These are phyloP conservation scores for Drosophila quadrilineata DNA, from an alignment of 1,140 invertebrate genomes.

Conservation along the genomic window DNA sequence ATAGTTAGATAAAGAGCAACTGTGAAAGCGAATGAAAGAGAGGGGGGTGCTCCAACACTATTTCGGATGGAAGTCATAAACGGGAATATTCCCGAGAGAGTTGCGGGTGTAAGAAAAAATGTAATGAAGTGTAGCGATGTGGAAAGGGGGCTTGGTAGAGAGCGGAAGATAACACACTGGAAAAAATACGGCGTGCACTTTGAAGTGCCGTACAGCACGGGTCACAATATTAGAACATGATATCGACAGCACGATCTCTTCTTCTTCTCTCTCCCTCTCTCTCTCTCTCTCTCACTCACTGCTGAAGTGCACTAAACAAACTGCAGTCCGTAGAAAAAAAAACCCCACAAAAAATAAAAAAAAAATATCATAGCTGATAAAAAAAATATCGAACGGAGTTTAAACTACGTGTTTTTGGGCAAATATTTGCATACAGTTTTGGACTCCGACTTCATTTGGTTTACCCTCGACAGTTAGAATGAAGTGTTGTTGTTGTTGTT, in stretches of 20 bases:
- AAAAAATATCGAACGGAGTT: constrained; percentile 38
- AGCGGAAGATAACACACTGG: constrained; percentile 23
- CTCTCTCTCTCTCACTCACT: not conserved
- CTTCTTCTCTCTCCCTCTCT: not conserved
- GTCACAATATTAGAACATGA: not conserved
- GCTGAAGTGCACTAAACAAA: constrained; percentile 11
- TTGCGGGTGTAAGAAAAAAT: constrained; percentile 22
- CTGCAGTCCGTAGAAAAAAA: too few species aligned
- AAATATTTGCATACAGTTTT: constrained; percentile 44
- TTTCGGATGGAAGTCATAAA: constrained; percentile 65
- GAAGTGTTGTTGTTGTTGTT: constrained; percentile 11
- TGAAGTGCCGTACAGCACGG: constrained; percentile 15
- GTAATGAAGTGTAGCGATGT: constrained; percentile 26
- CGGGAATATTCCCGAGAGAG: constrained; percentile 4
- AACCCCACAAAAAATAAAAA: too few species aligned
- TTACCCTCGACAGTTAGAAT: constrained; percentile 26
- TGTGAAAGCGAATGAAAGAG: too few species aligned
- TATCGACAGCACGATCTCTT: not conserved
- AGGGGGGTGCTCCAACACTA: too few species aligned
- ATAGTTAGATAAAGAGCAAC: constrained; percentile 45
- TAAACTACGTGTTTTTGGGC: constrained; percentile 31
- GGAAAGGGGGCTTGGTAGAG: too few species aligned
- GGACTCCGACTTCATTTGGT: constrained; percentile 16
- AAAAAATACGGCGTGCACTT: constrained; percentile 2
- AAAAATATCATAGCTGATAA: constrained; percentile 31